A percentile compares a stretch with the other conserved stretches of the same genome.
Conservation (phyloP, 2,113 vertebrate genomes). For the Climacteris rufus region DNA sequence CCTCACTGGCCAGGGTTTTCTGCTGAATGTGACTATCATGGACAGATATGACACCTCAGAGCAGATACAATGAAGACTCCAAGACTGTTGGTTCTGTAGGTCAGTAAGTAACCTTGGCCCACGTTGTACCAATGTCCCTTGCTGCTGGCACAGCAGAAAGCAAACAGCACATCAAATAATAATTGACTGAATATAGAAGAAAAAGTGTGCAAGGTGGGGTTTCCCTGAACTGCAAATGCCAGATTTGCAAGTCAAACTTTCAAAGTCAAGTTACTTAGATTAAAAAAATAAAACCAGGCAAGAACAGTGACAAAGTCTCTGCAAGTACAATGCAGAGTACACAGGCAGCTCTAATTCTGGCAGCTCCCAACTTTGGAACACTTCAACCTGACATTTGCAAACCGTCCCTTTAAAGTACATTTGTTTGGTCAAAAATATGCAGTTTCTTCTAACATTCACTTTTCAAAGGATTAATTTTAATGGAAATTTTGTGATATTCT, state of each 20-base stretch:
- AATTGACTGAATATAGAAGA: not conserved
- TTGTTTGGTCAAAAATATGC: not conserved
- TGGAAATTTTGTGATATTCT: not conserved
- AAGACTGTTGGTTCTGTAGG: not conserved
- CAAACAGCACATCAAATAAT: not conserved
- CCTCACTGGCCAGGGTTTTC: not conserved
- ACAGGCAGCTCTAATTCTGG: not conserved
- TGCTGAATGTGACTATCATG: not conserved
- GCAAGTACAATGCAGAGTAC: not conserved
- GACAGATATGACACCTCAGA: not conserved
- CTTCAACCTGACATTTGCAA: not conserved
- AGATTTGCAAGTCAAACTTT: not conserved
- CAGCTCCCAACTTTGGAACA: not conserved
- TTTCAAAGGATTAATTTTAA: not conserved
- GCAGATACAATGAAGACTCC: not conserved
- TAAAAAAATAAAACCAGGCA: not conserved
- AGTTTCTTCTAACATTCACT: not conserved
- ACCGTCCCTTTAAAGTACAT: not conserved
- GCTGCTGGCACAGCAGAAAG: not conserved
- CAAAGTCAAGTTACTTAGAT: not conserved
- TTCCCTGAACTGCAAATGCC: not conserved
- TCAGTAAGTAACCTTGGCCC: not conserved
- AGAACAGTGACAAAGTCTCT: not conserved
- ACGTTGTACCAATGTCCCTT: accelerated
- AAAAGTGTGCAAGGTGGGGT: not conserved